Base-by-base conservation (phyloP, 2,888 invertebrate genomes). In the Conomelus anceps region DNA sequence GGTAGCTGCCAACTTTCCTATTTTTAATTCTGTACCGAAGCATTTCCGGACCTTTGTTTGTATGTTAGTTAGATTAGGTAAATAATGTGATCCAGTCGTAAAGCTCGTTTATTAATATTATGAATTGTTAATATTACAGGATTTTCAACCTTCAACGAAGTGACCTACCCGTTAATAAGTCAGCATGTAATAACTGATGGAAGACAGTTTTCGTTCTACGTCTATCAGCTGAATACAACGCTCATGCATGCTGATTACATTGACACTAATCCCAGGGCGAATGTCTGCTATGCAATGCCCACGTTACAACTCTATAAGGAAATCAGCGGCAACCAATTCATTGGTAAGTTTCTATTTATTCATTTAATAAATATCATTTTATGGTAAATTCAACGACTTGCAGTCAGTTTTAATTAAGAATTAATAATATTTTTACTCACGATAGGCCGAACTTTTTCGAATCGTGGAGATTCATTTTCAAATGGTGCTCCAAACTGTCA, bases 121-220 rank as follows among this genome's bases (percentile, higher is more conserved):
- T n/a, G n/a, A n/a, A n/a, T n/a, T n/a, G n/a, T n/a, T n/a, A n/a
- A n/a, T n/a, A n/a, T n/a, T 89, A 85, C 88, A 92, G 92, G 99
- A 23, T 99, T 99, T 93, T 97, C 97, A 41, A 97, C 97, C 22
- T 98, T 95, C 92, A 97, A 97, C 91, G 99, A 99, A 91, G 92
- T 99, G 22, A 98, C 97, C 0, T 98, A 98, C 93, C 99, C 99
- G 0, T 93, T 99, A 89, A 95, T 96, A 0, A 97, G 97, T 3
- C 99, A 99, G 94, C 96, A 97, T 22, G 94, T 98, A 20, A 94
- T 99, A 84, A 98, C 98, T 0, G 97, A 99, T 93, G 99, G 99
- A 0, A 95, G 96, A 91, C 93, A 95, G 3, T 98, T 97, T 96
- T 96, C 97, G 0, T 96, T 99, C 91, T 97, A 96, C 92, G 95